Evolutionary conservation across 2,113 vertebrate genomes (phyloP), one percentile per base, ranked within the genome.

Genomic region (Eretmochelys imbricata): DNA sequence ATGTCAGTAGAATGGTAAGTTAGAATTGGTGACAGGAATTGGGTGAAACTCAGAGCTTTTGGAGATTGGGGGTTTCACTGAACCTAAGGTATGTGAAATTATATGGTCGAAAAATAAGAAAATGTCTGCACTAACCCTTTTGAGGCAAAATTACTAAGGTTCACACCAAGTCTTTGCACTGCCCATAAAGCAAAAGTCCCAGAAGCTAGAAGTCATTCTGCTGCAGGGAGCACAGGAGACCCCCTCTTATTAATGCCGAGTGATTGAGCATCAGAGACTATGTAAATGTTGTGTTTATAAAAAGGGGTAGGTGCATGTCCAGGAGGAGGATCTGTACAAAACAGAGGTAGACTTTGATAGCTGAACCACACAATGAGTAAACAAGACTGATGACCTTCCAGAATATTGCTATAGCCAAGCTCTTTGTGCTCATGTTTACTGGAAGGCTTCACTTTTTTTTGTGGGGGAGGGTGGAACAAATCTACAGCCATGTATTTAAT

Each of bases 321-420:
- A 53, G 82, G 62, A 82, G 24, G 59, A 91, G 35, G 29, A 6
- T 87, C 65, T 80, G 65, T 85, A 79, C 85, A 72, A 62, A 83
- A 54, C 25, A 29, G 0, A 89, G 50, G 81, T 82, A 54, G 46
- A 29, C 86, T 91, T 80, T 50, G 57, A 55, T n/a, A 89, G 89
- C 81, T 86, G 88, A 57, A 88, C 94, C 89, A 85, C 65, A 91
- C 38, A 49, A 51, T 14, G 76, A 83, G 91, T 93, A 94, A 97
- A 96, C 75, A 76, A 93, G 80, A 76, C 82, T 31, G 75, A 90
- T 89, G 80, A 93, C 91, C 69, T 91, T 92, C 91, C 51, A 91
- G 81, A 38, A 72, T 93, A 87, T n/a, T 86, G 86, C 72, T 78
- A 38, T 29, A 80, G 72, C 50, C 51, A 82, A 72, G 48, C 92